Evolutionary conservation across 1,140 invertebrate species (phyloP).

Genomic region (Musca vetustissima): DNA sequence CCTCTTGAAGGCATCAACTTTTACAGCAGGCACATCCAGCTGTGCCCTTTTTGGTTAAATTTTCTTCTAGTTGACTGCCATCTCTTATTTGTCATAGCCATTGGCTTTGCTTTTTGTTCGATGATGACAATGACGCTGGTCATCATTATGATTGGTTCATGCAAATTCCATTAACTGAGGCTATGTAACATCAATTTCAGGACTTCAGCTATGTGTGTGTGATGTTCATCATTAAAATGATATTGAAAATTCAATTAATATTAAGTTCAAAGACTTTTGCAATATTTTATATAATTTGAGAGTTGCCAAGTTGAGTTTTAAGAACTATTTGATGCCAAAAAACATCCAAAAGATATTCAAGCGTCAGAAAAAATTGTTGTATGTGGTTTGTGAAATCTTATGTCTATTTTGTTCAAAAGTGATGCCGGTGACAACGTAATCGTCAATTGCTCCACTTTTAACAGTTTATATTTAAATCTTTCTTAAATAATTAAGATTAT

Average conservation of each 20-base stretch:
- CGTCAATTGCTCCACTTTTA: too few species aligned
- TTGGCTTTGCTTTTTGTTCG: too few species aligned
- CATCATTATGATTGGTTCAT: constrained; percentile 18
- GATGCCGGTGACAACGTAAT: too few species aligned
- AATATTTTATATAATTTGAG: background rate
- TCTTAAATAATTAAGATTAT: too few species aligned
- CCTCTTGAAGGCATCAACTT: background rate
- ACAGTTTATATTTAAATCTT: too few species aligned
- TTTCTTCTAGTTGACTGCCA: background rate
- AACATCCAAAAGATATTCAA: too few species aligned
- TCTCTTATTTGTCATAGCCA: too few species aligned
- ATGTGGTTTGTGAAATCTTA: too few species aligned
- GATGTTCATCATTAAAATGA: constrained; percentile 19
- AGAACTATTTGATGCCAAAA: too few species aligned
- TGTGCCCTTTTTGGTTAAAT: background rate
- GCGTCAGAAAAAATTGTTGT: too few species aligned
- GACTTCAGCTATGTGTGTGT: background rate
- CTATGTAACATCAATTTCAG: too few species aligned
- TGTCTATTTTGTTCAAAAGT: too few species aligned
- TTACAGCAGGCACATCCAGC: constrained; percentile 4
- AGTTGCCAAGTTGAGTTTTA: background rate
- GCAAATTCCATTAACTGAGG: constrained; percentile 17
- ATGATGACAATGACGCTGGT: constrained; percentile 1
- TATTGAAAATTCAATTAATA: constrained; percentile 17
- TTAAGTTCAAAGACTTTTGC: background rate